Evolutionary conservation across 2,113 vertebrate genomes (phyloP).

Genomic region (Pluvialis apricaria): DNA sequence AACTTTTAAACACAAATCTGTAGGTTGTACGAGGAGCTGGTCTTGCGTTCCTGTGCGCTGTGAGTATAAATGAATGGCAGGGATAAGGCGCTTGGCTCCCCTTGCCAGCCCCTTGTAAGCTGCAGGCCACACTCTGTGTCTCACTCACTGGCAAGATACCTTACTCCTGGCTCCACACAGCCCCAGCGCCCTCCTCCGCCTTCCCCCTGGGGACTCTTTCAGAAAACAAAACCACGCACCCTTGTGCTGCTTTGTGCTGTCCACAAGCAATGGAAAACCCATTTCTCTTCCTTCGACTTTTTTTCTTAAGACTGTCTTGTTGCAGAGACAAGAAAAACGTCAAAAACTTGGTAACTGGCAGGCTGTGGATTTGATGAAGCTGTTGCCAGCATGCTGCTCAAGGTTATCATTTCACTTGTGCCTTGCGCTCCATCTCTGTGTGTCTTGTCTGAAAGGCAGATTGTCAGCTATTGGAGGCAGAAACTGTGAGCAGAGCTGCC

Average conservation of each 20-base stretch:
- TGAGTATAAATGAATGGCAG: neutral
- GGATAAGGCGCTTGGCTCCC: neutral
- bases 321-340: neutral
- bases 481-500: neutral
- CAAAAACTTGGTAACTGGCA: neutral
- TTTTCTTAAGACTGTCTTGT: neutral
- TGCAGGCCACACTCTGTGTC: neutral
- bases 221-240: neutral
- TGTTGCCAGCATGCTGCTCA: fast-evolving
- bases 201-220: neutral
- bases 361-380: neutral
- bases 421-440: neutral
- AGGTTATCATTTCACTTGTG: neutral
- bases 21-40: neutral
- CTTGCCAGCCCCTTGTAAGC: neutral
- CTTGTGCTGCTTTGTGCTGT: neutral
- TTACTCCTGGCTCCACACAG: neutral
- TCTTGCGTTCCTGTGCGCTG: neutral
- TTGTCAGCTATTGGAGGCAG: neutral
- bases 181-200: neutral
- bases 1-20: neutral
- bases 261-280: neutral
- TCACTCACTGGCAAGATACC: neutral
- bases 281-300: neutral
- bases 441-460: neutral